Conservation (phyloP, 2,888 invertebrate species). For the Drosophila mettleri region DNA sequence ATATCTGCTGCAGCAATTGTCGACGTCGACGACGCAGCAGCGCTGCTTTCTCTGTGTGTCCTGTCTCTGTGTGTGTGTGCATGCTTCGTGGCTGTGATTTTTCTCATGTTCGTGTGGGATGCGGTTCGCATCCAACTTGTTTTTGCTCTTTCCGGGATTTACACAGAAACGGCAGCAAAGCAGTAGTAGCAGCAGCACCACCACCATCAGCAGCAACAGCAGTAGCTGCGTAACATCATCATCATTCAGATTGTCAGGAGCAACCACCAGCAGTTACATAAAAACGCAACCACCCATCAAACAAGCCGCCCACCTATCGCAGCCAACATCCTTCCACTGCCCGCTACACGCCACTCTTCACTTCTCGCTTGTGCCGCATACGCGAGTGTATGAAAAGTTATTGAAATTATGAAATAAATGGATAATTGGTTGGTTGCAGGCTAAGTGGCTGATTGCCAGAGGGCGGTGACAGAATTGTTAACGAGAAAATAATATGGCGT, state of each 20-base stretch:
- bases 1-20: slow-evolving; percentile 54
- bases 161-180: slow-evolving; percentile 20
- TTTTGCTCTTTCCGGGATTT: slow-evolving; percentile 51
- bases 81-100: slow-evolving; percentile 65
- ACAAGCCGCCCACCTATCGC: slow-evolving; percentile 50
- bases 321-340: slow-evolving; percentile 23
- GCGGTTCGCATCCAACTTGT: slow-evolving; percentile 43
- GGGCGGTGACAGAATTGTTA: slow-evolving; percentile 53
- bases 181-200: slow-evolving; percentile 11
- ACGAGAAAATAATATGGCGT: slow-evolving; percentile 62
- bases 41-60: slow-evolving; percentile 42
- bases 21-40: slow-evolving; percentile 47
- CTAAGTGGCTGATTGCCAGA: slow-evolving; percentile 4
- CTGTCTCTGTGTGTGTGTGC: slow-evolving; percentile 27
- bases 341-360: slow-evolving; percentile 3
- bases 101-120: slow-evolving; percentile 58
- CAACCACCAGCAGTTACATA: slow-evolving; percentile 78
- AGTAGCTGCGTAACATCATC: slow-evolving; percentile 61
- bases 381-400: slow-evolving; percentile 76
- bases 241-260: slow-evolving; percentile 66
- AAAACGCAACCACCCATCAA: slow-evolving; percentile 63
- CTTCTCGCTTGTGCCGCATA: slow-evolving; percentile 43
- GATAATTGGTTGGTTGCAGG: slow-evolving; percentile 63
- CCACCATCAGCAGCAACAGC: slow-evolving; percentile 22
- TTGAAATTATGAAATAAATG: slow-evolving; percentile 77